Percentiles rank a stretch among this genome's conserved stretches.
Conservation (phyloP, 2,888 invertebrate genomes). For the Drosophila bunnanda region DNA sequence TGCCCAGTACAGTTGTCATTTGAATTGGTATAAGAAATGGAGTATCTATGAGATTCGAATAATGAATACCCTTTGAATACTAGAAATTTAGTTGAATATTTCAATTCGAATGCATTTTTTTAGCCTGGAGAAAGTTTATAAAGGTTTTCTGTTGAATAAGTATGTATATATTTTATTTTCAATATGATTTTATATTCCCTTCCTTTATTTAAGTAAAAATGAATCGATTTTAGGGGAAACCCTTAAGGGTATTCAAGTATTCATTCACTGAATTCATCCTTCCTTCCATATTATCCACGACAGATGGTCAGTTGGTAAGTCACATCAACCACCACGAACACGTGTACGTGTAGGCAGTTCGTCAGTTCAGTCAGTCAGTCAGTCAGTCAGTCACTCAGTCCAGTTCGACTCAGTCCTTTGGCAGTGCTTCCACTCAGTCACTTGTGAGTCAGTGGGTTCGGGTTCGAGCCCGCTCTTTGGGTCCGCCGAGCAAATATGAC, state of each 20-base stretch:
- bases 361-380: constrained; percentile 37
- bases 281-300: constrained; percentile 61
- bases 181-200: too few relatives aligned
- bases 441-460: constrained; percentile 52
- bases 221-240: too few relatives aligned
- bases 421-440: constrained; percentile 62
- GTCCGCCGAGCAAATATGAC: constrained; percentile 70
- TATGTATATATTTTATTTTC: not conserved
- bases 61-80: constrained; percentile 5
- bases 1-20: constrained; percentile 76
- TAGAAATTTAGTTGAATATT: too few relatives aligned
- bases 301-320: constrained; percentile 83
- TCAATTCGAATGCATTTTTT: too few relatives aligned
- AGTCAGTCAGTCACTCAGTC: constrained; percentile 46
- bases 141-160: not conserved
- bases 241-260: constrained; percentile 13
- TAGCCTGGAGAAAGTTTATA: too few relatives aligned
- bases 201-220: not conserved
- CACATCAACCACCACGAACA: constrained; percentile 71
- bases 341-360: constrained; percentile 58
- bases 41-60: constrained; percentile 11
- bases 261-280: not conserved
- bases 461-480: constrained; percentile 14
- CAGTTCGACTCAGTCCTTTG: constrained; percentile 36
- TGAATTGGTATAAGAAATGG: constrained; percentile 57